Conservation (phyloP, 2,797 vertebrate species). For the Sphenopsis melanotis region DNA sequence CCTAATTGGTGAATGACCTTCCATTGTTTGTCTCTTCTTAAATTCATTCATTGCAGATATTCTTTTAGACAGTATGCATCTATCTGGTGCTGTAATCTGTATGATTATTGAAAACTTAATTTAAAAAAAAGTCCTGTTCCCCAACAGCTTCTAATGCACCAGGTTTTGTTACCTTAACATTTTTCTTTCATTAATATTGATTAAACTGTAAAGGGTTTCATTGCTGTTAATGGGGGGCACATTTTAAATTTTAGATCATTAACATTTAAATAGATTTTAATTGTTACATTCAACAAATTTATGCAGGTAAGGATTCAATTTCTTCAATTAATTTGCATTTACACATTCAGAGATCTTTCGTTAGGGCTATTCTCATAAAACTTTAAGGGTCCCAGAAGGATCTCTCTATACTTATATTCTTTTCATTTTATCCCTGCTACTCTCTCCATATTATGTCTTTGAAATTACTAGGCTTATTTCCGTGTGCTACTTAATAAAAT, state of each 20-base stretch:
- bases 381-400: slow-evolving; percentile 39
- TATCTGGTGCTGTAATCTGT: not conserved
- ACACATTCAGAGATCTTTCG: not conserved
- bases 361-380: slow-evolving; percentile 38
- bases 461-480: slow-evolving; percentile 39
- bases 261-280: slow-evolving; percentile 58
- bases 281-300: slow-evolving; percentile 51
- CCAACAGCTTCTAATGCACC: slow-evolving; percentile 20
- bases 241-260: slow-evolving; percentile 55
- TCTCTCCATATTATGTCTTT: slow-evolving; percentile 29
- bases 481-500: not conserved
- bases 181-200: slow-evolving; percentile 61
- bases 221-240: slow-evolving; percentile 24
- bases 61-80: not conserved
- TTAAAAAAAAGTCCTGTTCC: not conserved
- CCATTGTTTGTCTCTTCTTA: slow-evolving; percentile 45
- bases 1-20: slow-evolving; percentile 37
- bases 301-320: slow-evolving; percentile 47
- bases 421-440: slow-evolving; percentile 26
- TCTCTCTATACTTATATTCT: not conserved
- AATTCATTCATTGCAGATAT: slow-evolving; percentile 18
- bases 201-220: slow-evolving; percentile 44
- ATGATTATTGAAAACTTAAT: slow-evolving; percentile 38
- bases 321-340: slow-evolving; percentile 54
- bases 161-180: slow-evolving; percentile 56